A percentile compares a stretch with the other conserved stretches of the same genome.
These are phyloP conservation scores for Conistra vaccinii DNA, from an alignment of 2,888 invertebrate genomes.

Conservation along the genomic window DNA sequence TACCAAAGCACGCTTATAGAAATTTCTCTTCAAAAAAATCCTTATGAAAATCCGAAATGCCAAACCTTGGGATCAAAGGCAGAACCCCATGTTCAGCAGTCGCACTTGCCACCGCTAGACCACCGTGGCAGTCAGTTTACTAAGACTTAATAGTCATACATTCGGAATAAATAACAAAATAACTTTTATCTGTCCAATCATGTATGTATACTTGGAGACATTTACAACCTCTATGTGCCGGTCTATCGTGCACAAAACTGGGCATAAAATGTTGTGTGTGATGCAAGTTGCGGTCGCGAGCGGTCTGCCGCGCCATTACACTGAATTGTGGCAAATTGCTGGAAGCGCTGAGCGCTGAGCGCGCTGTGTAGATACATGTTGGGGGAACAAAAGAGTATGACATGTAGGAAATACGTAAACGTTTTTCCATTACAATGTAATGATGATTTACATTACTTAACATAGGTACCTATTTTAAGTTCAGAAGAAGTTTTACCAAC, in stretches of 20 bases:
- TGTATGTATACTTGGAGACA: slow-evolving; percentile 17
- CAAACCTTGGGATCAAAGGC: background rate
- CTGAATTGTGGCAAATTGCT: slow-evolving; percentile 52
- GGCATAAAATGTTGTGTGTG: slow-evolving; percentile 34
- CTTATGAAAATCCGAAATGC: background rate
- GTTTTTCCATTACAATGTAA: background rate
- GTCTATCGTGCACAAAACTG: slow-evolving; percentile 34
- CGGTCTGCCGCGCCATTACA: slow-evolving; percentile 50
- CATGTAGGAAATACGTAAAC: background rate
- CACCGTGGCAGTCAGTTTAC: background rate
- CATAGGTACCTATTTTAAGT: background rate
- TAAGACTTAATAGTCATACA: no score
- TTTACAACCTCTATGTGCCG: background rate
- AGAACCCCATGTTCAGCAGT: background rate
- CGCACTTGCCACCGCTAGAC: background rate
- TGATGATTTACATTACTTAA: background rate
- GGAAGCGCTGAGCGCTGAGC: slow-evolving; percentile 23
- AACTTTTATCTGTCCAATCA: background rate
- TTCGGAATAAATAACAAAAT: background rate
- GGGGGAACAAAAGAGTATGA: slow-evolving; percentile 15
- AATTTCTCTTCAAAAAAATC: background rate
- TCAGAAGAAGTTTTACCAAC: background rate
- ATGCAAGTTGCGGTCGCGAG: slow-evolving; percentile 32
- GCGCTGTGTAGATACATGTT: slow-evolving; percentile 15
- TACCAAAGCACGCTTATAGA: no score